Evolutionary conservation across 2,797 vertebrate genomes (phyloP), one percentile per base, ranked within the genome.

Genomic region (Pseudochromis fuscus): DNA sequence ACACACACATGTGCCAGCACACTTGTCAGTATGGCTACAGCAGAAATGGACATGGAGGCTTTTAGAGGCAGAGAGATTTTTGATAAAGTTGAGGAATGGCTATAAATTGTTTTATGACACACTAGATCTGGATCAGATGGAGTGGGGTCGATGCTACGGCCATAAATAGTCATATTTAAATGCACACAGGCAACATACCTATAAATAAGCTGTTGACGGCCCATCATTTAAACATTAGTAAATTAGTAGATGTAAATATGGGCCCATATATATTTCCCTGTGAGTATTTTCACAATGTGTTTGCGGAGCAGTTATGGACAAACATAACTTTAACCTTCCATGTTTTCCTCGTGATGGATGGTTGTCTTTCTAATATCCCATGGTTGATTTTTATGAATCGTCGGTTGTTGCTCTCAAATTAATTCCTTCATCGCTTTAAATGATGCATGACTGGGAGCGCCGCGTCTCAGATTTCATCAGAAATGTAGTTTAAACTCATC

Each of bases 21-120:
- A 81, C 61, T 82, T 83, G 83, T 89, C 86, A 87, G 80, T 82
- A 81, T 88, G 81, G 77, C 77, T 87, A 77, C 79, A 75, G 42
- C 21, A 12, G 56, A 71, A 38, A 51, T 63, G 56, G 57, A 58
- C 42, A 53, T 65, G 63, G 60, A 52, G 37, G 53, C 44, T 71
- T 87, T 78, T 72, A 78, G 4, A 42, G n/a, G 8, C 40, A 8
- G 18, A n/a, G n/a, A 61, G 65, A 65, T 66, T 75, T 77, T 82
- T 67, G 18, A 60, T 46, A 2, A 70, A 66, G 51, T 65, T 11
- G 40, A 60, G 38, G 37, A 58, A 65, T 25, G 50, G 48, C 52
- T 75, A 87, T 75, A 16, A 74, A 68, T 80, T 49, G 40, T 69
- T 66, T 67, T 74, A 40, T 56, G 51, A 78, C 77, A 40, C 40